Conservation (phyloP, 2,888 invertebrate genomes). For the Pyralis farinalis region DNA sequence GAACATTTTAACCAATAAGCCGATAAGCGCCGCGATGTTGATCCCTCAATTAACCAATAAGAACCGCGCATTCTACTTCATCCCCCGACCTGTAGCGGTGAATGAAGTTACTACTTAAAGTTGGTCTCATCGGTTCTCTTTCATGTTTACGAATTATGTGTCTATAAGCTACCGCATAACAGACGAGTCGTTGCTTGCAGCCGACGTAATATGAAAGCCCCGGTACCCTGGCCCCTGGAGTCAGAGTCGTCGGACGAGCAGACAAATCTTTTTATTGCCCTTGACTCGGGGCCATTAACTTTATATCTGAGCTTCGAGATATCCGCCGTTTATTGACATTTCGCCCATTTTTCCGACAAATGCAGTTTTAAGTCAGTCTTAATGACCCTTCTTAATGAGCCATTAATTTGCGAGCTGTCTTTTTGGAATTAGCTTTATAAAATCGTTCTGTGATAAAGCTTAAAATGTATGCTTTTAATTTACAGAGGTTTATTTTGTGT, state of each 20-base stretch:
- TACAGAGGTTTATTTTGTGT: neutral
- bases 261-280: conserved; percentile 47
- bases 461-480: neutral
- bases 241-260: conserved; percentile 27
- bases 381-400: conserved; percentile 25
- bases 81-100: no score
- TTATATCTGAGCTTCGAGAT: conserved; percentile 52
- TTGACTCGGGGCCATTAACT: conserved; percentile 45
- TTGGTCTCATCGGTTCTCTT: no score
- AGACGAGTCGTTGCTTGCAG: no score
- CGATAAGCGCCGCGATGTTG: no score
- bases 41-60: no score
- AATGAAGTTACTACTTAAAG: no score
- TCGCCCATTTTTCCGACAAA: conserved; percentile 30
- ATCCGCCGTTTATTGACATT: conserved; percentile 52
- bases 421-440: conserved; percentile 7
- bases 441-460: conserved; percentile 7
- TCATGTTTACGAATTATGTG: no score
- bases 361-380: conserved; percentile 20
- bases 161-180: no score
- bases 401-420: conserved; percentile 27
- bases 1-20: no score
- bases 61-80: no score
- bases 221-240: conserved; percentile 24
- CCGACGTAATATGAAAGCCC: no score